Evolutionary conservation across 2,113 vertebrate species (phyloP), one percentile per base, ranked within the genome.

Genomic region (Thinocorus orbignyianus): DNA sequence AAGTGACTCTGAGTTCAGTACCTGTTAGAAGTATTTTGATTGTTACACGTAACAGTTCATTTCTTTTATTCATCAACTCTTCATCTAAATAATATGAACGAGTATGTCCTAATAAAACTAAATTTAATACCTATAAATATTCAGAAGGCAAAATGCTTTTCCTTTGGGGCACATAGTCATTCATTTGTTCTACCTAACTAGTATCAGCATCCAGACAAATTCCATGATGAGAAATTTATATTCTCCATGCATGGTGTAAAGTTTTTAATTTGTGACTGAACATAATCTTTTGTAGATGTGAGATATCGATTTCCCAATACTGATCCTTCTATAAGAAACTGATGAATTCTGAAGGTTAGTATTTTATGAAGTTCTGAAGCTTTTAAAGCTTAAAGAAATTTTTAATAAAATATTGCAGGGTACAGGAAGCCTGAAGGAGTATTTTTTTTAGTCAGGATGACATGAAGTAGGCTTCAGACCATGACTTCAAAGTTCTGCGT

Each of bases 121-220:
- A 84, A 93, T 93, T 82, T 93, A 97, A 86, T 37, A 58, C 44
- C 80, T 73, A 28, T 90, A 97, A 97, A 93, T 97, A 96, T 95
- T 95, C 65, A 97, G 62, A 94, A 93, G 39, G 35, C 93, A 92
- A 93, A 93, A 93, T 60, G 90, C 14, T 92, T 95, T 94, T 80
- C 94, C 80, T 83, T 71, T 84, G 68, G 33, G 64, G 49, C 46
- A 90, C 30, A 76, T 82, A 90, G 88, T 94, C 68, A 88, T 85
- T 96, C 26, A 79, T 84, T 95, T 95, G 41, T 37, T 77, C 60
- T 49, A 70, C 48, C 37, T 52, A 93, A 82, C 74, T 42, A 70
- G 31, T 51, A 81, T 26, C 51, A 79, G 70, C 87, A 86, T 76
- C 77, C 46, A 94, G 71, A 69, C 57, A 85, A 88, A 96, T 94